Base-by-base conservation (phyloP, 1,140 invertebrate genomes). In the Chlorops oryzae region DNA sequence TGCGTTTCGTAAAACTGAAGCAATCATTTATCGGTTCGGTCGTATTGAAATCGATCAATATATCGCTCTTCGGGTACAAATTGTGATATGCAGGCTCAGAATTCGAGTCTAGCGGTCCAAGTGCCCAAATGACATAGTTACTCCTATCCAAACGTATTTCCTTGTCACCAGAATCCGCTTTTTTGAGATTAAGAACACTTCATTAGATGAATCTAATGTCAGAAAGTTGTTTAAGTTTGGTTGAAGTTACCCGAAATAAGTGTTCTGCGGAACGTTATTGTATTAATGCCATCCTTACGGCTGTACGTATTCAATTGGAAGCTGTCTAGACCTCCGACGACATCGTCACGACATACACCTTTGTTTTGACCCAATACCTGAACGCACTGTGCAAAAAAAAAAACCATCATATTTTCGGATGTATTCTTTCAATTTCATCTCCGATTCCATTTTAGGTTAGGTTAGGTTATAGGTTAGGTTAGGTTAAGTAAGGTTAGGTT, bases 11-110 rank as follows among this genome's bases (percentile, higher is more conserved):
- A 59, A 89, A 90, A 46, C 82, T 75, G 53, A 85, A 79, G 59
- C 87, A 90, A 54, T 81, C 82, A 51, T 82, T 80, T 21, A 77
- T 72, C 1, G 80, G 77, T 53, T 84, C 80, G 32, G 78, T 79
- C 10, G 80, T 74, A 42, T 78, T 80, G 22, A 93, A 77, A 42
- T 87, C 76, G 5, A 93, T 69, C 51, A 77, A 74, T 0, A 86
- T 70, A 64, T 85, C 78, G 17, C 77, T 74, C 62, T 85, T 85
- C 12, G 86, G 87, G 74, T 88, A 92, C 43, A 85, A 62, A 44
- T 88, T 83, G 66, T 96, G 92, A 66, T 89, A 92, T 45, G 82
- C 81, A 0, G 91, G 92, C 62, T 91, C 86, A 35, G 83, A 83
- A 46, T 83, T 84, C 13, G 80, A 75, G 64, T 92, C 88, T 41